A percentile compares a stretch with the other conserved stretches of the same genome.
phyloP scores from a whole-genome alignment of 2,113 vertebrate genomes.

The Hippotragus niger region DNA sequence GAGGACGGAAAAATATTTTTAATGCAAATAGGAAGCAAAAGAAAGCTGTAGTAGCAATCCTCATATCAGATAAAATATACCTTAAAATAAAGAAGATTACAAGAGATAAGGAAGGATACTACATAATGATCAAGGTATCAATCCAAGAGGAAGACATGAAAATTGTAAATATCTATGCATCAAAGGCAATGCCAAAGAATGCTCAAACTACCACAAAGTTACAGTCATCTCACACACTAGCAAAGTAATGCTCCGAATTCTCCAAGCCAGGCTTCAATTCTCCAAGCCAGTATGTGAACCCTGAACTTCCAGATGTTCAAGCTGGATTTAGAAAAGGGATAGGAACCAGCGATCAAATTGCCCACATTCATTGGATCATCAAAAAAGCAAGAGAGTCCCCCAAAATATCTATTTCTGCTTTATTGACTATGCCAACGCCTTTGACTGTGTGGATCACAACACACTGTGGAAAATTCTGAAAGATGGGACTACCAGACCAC shows the following conservation, averaged over 20 bases:
- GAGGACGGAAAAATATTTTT: not conserved
- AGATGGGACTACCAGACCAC: too few relatives aligned
- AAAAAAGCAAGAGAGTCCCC: not conserved
- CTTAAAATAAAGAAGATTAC: not conserved
- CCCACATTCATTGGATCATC: not conserved
- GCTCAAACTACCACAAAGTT: not conserved
- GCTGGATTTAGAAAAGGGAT: not conserved
- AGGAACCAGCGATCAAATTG: not conserved
- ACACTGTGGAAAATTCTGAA: too few relatives aligned
- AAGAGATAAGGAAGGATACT: not conserved
- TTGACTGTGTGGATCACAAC: too few relatives aligned
- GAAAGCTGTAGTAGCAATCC: not conserved
- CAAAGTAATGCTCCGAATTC: not conserved
- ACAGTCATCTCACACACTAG: not conserved
- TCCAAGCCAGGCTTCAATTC: not conserved
- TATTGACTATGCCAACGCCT: not conserved
- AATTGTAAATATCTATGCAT: not conserved
- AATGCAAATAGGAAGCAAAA: not conserved
- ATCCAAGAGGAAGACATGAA: not conserved
- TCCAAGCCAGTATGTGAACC: not conserved
- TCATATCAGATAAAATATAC: not conserved
- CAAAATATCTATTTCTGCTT: not conserved
- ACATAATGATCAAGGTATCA: not conserved
- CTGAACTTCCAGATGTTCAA: not conserved
- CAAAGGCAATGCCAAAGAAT: not conserved